Percentiles rank a stretch among this genome's conserved stretches.
These are phyloP conservation scores for Argopecten irradians DNA, from an alignment of 1,140 invertebrate species.

Conservation along the genomic window DNA sequence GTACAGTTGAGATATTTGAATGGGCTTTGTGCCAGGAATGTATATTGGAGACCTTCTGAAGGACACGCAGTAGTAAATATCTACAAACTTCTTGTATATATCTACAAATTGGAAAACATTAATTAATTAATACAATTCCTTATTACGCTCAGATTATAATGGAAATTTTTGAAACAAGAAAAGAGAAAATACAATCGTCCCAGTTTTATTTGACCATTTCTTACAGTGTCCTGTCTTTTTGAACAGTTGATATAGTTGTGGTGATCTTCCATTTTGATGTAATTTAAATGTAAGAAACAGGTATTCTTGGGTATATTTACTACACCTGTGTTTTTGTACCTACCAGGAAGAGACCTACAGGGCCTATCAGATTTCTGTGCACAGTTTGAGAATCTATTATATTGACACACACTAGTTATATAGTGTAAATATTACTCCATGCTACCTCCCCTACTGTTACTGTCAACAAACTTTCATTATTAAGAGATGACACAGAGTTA, in stretches of 20 bases:
- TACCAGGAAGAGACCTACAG: not conserved
- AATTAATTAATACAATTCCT: no score
- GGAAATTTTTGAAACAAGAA: no score
- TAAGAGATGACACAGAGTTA: no score
- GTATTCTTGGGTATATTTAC: not conserved
- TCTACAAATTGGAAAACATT: no score
- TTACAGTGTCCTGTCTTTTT: no score
- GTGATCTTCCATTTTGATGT: no score
- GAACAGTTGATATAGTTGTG: no score
- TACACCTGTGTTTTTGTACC: not conserved
- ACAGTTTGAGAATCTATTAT: not conserved
- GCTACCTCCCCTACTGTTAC: not conserved
- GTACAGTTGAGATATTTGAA: not conserved
- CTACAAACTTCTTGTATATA: no score
- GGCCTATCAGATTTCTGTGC: not conserved
- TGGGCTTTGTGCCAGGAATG: not conserved
- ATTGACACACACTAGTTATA: not conserved
- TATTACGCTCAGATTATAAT: no score
- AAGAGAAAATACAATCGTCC: no score
- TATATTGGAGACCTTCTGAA: not conserved
- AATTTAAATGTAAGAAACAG: not conserved
- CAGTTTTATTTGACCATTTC: no score
- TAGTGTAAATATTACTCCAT: not conserved
- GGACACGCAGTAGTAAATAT: not conserved
- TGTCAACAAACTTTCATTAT: no score